phyloP scores from a whole-genome alignment of 2,888 invertebrate species.

The Acrobasis suavella region DNA sequence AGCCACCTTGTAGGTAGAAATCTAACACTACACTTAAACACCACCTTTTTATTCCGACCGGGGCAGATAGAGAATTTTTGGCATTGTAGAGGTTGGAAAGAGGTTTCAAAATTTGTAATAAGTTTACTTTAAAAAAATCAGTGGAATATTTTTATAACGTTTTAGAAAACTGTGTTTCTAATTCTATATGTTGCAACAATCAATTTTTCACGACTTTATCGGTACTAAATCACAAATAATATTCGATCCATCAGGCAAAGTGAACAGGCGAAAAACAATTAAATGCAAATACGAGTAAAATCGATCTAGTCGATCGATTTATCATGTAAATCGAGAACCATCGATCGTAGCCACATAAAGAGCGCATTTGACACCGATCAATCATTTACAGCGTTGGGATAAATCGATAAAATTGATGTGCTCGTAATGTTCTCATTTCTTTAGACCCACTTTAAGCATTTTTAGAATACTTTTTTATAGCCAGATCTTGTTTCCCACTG shows the following conservation, averaged over 20 bases:
- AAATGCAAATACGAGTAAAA: constrained; percentile 23
- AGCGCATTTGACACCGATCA: constrained; percentile 43
- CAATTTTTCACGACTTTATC: background rate
- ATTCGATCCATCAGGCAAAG: constrained; percentile 13
- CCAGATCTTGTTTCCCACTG: no score
- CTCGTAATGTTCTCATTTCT: background rate
- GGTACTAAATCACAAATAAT: constrained; percentile 7
- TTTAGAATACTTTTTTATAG: no score
- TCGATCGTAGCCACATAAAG: constrained; percentile 27
- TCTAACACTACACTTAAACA: no score
- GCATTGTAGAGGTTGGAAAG: no score
- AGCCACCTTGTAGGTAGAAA: no score
- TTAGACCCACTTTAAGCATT: background rate
- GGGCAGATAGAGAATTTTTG: no score
- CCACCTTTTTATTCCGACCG: no score
- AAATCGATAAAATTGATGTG: constrained; percentile 25
- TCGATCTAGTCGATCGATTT: constrained; percentile 30
- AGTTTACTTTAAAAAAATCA: no score
- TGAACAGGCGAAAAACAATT: constrained; percentile 17
- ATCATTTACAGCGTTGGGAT: constrained; percentile 39
- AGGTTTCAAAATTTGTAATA: no score
- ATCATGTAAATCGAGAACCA: constrained; percentile 26
- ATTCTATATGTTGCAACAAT: background rate
- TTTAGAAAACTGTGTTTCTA: background rate
- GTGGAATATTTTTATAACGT: no score